Conservation (phyloP, 37 sponge, comb jelly and placozoan species). For the Axinella damicornis region DNA sequence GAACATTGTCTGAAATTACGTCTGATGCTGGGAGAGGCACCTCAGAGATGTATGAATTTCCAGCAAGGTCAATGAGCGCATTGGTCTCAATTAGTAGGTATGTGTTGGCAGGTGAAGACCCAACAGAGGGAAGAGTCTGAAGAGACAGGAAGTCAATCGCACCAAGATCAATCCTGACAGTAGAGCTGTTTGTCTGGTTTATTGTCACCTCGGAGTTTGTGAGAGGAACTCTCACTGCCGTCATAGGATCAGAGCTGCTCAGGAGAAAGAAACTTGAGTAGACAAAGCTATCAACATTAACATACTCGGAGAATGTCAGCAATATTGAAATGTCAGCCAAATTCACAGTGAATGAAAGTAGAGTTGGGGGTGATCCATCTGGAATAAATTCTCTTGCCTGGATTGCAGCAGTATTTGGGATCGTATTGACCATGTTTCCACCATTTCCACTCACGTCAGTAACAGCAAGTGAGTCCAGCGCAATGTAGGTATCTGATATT, state of each 20-base stretch:
- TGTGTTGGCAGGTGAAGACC: conserved; percentile 48
- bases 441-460: conserved; percentile 83
- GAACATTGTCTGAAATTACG: conserved; percentile 53
- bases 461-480: conserved; percentile 60
- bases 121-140: conserved; percentile 53
- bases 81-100: conserved; percentile 48
- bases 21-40: conserved; percentile 39
- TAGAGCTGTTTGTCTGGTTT: conserved; percentile 61
- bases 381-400: conserved; percentile 36
- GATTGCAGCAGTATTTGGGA: conserved; percentile 39
- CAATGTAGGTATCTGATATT: conserved; percentile 62
- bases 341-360: conserved; percentile 64
- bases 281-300: conserved; percentile 59
- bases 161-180: conserved; percentile 60
- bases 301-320: conserved; percentile 87
- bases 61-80: conserved; percentile 61
- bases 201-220: conserved; percentile 46
- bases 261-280: conserved; percentile 32
- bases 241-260: conserved; percentile 9
- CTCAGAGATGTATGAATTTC: conserved; percentile 28
- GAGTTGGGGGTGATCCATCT: conserved; percentile 68
- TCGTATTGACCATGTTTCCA: conserved; percentile 55
- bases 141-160: conserved; percentile 72
- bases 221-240: conserved; percentile 25
- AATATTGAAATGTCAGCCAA: conserved; percentile 54